Conservation (phyloP, 2,797 vertebrate species). For the Arremon brunneinucha region DNA sequence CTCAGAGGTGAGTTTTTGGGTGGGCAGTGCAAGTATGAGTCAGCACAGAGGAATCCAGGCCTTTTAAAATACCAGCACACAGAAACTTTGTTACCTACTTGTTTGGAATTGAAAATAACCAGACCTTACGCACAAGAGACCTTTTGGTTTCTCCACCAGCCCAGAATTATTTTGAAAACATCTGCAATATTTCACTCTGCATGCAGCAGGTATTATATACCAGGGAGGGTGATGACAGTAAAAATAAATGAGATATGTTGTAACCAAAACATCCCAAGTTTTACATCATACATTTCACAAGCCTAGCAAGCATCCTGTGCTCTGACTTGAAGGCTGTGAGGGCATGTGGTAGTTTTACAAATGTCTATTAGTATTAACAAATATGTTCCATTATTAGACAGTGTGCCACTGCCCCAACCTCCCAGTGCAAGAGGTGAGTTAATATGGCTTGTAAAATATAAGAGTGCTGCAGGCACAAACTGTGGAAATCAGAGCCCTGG, state of each 20-base stretch:
- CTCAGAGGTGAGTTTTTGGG: constrained; percentile 34
- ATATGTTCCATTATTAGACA: constrained; percentile 66
- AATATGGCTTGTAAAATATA: constrained; percentile 48
- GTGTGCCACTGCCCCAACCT: constrained; percentile 39
- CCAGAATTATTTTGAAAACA: constrained; percentile 70
- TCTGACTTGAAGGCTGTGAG: constrained; percentile 46
- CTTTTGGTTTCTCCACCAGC: constrained; percentile 60
- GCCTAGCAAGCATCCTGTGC: constrained; percentile 53
- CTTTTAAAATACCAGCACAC: constrained; percentile 52
- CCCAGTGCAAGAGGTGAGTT: constrained; percentile 52
- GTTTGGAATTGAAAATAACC: constrained; percentile 67
- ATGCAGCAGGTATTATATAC: constrained; percentile 66
- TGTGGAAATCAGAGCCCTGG: constrained; percentile 26
- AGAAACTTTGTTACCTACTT: constrained; percentile 47
- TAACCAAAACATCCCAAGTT: constrained; percentile 66
- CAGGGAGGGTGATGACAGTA: constrained; percentile 66
- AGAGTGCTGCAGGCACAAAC: constrained; percentile 42
- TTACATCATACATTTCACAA: constrained; percentile 69
- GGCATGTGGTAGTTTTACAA: constrained; percentile 55
- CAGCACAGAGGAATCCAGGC: constrained; percentile 26
- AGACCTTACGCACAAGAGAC: constrained; percentile 44
- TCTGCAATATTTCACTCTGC: constrained; percentile 69
- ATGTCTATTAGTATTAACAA: constrained; percentile 61
- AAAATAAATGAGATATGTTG: constrained; percentile 73
- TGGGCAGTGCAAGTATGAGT: constrained; percentile 44